These are phyloP conservation scores for Osmerus eperlanus DNA, from an alignment of 2,113 vertebrate genomes.

Conservation along the genomic window DNA sequence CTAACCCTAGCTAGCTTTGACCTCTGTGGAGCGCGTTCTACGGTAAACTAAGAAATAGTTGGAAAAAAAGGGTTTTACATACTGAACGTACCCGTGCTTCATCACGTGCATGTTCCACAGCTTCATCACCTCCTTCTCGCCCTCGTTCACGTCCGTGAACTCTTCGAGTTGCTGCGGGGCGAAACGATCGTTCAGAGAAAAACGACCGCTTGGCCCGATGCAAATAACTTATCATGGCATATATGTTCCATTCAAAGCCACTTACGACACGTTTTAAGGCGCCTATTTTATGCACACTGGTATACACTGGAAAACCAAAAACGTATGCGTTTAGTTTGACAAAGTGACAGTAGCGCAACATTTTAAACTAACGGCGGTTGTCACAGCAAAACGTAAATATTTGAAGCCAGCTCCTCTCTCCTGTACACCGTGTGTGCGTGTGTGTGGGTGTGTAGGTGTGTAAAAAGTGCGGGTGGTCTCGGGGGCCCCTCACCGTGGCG, in stretches of 20 bases:
- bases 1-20: background rate
- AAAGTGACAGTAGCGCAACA: too few species aligned
- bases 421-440: background rate
- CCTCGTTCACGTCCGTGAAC: constrained; percentile 98
- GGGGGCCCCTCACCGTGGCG: constrained; percentile 78
- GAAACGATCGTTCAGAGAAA: background rate
- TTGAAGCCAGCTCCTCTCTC: background rate
- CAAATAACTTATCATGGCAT: too few species aligned
- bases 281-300: too few species aligned
- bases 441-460: background rate
- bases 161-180: constrained; percentile 92
- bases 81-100: constrained; percentile 86
- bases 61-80: background rate
- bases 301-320: too few species aligned
- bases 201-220: background rate
- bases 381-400: too few species aligned
- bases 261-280: too few species aligned
- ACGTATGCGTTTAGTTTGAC: too few species aligned
- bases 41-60: too few species aligned
- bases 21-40: background rate
- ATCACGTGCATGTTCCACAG: constrained; percentile 99
- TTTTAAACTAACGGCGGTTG: too few species aligned
- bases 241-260: too few species aligned
- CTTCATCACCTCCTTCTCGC: constrained; percentile 99
- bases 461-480: background rate